phyloP scores from a whole-genome alignment of 2,888 invertebrate genomes.

The Atethmia centrago region DNA sequence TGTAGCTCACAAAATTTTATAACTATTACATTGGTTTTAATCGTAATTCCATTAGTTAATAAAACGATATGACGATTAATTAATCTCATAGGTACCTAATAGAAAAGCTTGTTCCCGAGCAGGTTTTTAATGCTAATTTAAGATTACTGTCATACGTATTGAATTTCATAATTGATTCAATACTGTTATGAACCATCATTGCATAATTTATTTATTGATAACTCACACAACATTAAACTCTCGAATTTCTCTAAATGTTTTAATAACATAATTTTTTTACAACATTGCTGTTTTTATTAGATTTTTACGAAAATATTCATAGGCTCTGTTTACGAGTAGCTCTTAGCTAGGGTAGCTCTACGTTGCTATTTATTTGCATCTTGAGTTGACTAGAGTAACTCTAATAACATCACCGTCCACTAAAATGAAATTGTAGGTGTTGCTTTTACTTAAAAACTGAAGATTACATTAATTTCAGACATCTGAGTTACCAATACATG shows the following conservation, averaged over 20 bases:
- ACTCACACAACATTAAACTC: conserved; percentile 4
- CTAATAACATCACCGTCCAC: background rate
- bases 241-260: conserved; percentile 25
- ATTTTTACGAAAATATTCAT: background rate
- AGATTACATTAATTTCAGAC: conserved; percentile 1
- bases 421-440: background rate
- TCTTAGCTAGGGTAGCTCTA: background rate
- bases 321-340: background rate
- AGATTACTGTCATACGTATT: conserved; percentile 22
- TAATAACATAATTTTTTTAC: background rate
- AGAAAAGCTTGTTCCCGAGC: conserved; percentile 34
- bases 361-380: background rate
- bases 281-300: background rate
- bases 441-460: background rate
- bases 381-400: background rate
- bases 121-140: conserved; percentile 44
- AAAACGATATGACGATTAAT: conserved; percentile 21
- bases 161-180: conserved; percentile 44
- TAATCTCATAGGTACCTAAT: conserved; percentile 26
- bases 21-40: conserved; percentile 12
- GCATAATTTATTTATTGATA: conserved; percentile 11
- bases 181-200: conserved; percentile 26
- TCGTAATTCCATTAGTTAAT: conserved; percentile 33
- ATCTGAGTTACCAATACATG: background rate
- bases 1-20: conserved; percentile 15